Evolutionary conservation across 2,888 invertebrate genomes (phyloP).

Genomic region (Latrodectus hesperus): DNA sequence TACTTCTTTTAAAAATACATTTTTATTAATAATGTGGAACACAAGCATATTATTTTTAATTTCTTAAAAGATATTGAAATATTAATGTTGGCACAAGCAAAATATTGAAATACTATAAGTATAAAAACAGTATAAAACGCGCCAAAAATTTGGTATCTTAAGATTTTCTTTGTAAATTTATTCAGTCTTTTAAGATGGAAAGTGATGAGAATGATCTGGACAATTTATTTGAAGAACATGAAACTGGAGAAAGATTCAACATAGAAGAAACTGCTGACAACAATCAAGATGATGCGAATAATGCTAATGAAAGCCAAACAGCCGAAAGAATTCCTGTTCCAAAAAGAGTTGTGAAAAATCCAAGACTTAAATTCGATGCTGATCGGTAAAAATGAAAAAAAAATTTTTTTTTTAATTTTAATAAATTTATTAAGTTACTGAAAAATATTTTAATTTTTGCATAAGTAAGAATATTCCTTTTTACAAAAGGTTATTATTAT

Average conservation of each 20-base stretch:
- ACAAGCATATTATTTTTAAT: too few relatives aligned
- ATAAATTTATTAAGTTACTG: neutral
- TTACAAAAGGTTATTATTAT: too few relatives aligned
- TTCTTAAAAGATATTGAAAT: too few relatives aligned
- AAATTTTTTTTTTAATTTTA: neutral
- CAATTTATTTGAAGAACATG: constrained; percentile 57
- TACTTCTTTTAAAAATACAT: too few relatives aligned
- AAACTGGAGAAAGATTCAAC: constrained; percentile 9
- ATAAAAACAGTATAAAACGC: too few relatives aligned
- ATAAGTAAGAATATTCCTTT: too few relatives aligned
- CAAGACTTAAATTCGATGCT: constrained; percentile 67
- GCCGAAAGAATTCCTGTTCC: constrained; percentile 31
- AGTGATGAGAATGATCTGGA: constrained; percentile 60
- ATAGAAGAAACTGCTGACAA: neutral
- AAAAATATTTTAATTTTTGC: too few relatives aligned
- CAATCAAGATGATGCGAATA: constrained; percentile 2
- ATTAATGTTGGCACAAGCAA: too few relatives aligned
- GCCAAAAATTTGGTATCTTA: too few relatives aligned
- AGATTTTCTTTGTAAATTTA: neutral
- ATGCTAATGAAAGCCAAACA: constrained; percentile 21
- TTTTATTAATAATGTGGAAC: too few relatives aligned
- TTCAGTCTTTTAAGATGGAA: constrained; percentile 16
- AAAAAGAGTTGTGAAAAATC: constrained; percentile 54
- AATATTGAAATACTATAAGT: too few relatives aligned
- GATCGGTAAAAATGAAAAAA: constrained; percentile 31